A percentile compares a stretch with the other conserved stretches of the same genome.
phyloP scores from a whole-genome alignment of 2,113 vertebrate genomes.

The Andinoacara biseriatus region DNA sequence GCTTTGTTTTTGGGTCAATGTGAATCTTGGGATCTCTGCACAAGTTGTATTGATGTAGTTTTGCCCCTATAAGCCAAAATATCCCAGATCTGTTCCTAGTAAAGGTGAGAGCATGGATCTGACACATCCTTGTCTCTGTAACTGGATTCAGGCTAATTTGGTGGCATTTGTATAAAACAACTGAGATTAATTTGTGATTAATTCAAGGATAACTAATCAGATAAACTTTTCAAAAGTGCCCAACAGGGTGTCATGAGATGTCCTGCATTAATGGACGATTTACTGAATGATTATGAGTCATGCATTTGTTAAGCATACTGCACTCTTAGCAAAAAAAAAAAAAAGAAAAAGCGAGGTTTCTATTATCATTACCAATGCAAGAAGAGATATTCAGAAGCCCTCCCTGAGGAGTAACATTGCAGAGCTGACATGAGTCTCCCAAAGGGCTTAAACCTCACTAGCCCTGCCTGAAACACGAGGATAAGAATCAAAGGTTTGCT shows the following conservation, averaged over 20 bases:
- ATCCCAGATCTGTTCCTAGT: neutral
- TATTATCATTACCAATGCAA: conserved; percentile 18
- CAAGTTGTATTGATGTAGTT: neutral
- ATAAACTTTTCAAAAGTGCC: neutral
- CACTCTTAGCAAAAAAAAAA: neutral
- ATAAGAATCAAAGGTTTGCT: conserved; percentile 43
- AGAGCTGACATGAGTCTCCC: conserved; percentile 14
- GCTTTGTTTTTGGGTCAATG: neutral
- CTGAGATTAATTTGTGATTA: neutral
- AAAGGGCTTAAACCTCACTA: conserved; percentile 27
- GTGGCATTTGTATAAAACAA: neutral
- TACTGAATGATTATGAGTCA: conserved; percentile 18
- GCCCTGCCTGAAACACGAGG: conserved; percentile 26
- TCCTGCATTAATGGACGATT: conserved; percentile 2
- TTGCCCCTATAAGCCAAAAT: neutral
- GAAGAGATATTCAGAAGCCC: conserved; percentile 5
- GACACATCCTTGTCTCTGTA: neutral
- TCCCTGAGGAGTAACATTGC: neutral
- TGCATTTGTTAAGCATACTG: neutral
- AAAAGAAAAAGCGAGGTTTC: neutral
- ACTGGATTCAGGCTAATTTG: neutral
- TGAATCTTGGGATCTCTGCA: neutral
- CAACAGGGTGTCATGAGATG: neutral
- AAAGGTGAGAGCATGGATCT: neutral
- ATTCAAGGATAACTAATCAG: neutral